Percentiles rank a stretch among this genome's conserved stretches.
Conservation (phyloP, 2,888 invertebrate species). For the Andrena hattorfiana region DNA sequence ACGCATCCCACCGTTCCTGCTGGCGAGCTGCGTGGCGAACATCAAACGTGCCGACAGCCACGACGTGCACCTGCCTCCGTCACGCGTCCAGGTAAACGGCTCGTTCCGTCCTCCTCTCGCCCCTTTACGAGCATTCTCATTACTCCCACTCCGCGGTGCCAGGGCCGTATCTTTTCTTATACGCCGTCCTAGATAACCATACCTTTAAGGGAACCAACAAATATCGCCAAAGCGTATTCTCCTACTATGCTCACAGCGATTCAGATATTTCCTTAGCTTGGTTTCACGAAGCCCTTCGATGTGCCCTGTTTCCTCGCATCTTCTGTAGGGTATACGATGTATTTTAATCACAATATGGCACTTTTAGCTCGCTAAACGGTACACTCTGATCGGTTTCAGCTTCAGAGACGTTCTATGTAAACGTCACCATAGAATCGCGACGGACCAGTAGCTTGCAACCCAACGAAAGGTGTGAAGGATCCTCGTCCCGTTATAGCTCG, state of each 20-base stretch:
- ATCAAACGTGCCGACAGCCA: constrained; percentile 80
- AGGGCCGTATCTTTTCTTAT: constrained; percentile 53
- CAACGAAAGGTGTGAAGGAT: constrained; percentile 18
- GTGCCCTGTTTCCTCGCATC: too few relatives aligned
- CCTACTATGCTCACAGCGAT: too few relatives aligned
- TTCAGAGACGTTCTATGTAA: too few relatives aligned
- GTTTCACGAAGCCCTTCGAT: too few relatives aligned
- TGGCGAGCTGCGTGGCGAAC: constrained; percentile 72
- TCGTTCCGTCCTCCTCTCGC: constrained; percentile 69
- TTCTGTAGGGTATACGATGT: too few relatives aligned
- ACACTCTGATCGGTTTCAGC: too few relatives aligned
- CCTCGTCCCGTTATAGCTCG: neutral
- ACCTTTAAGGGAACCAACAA: constrained; percentile 11
- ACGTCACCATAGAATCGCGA: neutral
- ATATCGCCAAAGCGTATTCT: neutral
- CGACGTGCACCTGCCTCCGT: constrained; percentile 79
- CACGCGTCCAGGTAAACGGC: constrained; percentile 75
- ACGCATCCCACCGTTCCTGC: constrained; percentile 71
- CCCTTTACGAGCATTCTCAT: constrained; percentile 73
- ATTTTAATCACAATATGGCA: too few relatives aligned
- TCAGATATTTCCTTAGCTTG: too few relatives aligned
- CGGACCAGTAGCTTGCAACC: neutral
- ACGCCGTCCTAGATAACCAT: constrained; percentile 28
- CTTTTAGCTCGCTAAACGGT: too few relatives aligned
- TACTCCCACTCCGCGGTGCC: constrained; percentile 70